Percentiles rank a stretch among this genome's conserved stretches.
phyloP scores from a whole-genome alignment of 2,113 vertebrate genomes.

The Pangasianodon hypophthalmus region DNA sequence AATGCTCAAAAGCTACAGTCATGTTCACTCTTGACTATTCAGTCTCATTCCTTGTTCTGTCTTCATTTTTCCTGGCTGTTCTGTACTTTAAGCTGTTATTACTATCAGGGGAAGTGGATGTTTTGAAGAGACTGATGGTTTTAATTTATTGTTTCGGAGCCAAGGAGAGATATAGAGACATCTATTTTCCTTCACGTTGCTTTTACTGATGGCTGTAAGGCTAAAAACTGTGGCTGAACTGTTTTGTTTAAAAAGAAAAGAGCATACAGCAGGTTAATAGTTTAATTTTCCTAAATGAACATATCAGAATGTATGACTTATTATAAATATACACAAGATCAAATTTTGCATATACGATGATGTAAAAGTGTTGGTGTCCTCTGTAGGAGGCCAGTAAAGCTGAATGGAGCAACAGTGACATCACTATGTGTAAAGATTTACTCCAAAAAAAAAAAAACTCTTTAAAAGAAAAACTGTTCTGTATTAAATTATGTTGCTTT shows the following conservation, averaged over 20 bases:
- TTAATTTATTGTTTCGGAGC: not conserved
- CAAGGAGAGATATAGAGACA: not conserved
- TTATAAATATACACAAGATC: not conserved
- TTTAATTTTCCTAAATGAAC: not conserved
- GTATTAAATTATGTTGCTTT: not conserved
- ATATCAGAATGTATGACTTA: not conserved
- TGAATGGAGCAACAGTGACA: not conserved
- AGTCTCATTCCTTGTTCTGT: not conserved
- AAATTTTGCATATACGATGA: not conserved
- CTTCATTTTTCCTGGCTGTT: not conserved
- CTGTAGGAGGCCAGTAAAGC: not conserved
- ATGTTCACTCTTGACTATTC: not conserved
- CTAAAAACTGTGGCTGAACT: not conserved
- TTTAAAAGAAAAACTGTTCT: not conserved
- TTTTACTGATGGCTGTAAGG: not conserved
- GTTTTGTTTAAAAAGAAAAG: not conserved
- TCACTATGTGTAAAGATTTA: too few species aligned
- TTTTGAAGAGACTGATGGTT: not conserved
- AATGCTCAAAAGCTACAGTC: not conserved
- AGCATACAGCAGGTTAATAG: not conserved
- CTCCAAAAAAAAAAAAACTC: too few species aligned
- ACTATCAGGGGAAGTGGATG: not conserved
- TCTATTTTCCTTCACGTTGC: too few species aligned
- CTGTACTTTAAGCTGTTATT: not conserved
- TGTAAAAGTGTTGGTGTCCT: not conserved